Conservation (phyloP, 2,113 vertebrate genomes). For the Anguilla rostrata region DNA sequence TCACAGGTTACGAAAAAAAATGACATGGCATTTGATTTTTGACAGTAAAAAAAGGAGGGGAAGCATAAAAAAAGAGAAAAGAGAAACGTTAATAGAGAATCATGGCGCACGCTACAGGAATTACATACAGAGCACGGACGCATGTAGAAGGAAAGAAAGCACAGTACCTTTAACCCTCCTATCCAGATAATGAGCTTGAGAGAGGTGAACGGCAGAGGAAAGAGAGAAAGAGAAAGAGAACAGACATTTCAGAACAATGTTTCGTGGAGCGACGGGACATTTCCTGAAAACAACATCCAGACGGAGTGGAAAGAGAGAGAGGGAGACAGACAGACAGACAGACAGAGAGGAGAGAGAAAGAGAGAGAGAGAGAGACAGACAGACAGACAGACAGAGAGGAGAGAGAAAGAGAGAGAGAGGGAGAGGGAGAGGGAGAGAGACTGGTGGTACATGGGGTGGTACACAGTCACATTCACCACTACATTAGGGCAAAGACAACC, state of each 20-base stretch:
- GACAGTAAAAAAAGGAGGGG: slow-evolving; percentile 1
- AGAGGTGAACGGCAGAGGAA: slow-evolving; percentile 35
- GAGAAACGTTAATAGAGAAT: neutral
- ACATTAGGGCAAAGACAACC: neutral
- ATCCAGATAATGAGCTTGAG: slow-evolving; percentile 33
- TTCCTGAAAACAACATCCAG: slow-evolving; percentile 73
- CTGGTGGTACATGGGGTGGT: neutral
- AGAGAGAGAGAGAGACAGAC: neutral
- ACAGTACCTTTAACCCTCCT: slow-evolving; percentile 30
- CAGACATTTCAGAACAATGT: slow-evolving; percentile 81
- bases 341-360: no score
- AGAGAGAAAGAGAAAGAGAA: slow-evolving; percentile 40
- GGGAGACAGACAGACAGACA: neutral
- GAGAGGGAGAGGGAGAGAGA: neutral
- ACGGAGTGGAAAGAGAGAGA: slow-evolving; percentile 46
- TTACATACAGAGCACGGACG: slow-evolving; percentile 35
- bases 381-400: slow-evolving; percentile 53
- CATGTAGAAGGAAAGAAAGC: neutral
- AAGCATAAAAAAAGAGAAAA: slow-evolving; percentile 8
- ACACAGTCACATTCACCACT: neutral
- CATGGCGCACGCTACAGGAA: neutral
- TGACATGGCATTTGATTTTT: slow-evolving; percentile 11
- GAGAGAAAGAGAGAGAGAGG: neutral
- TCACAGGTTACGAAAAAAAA: slow-evolving; percentile 9
- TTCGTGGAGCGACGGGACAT: slow-evolving; percentile 69